phyloP scores from a whole-genome alignment of 2,888 invertebrate species.

The Stramonita haemastoma region DNA sequence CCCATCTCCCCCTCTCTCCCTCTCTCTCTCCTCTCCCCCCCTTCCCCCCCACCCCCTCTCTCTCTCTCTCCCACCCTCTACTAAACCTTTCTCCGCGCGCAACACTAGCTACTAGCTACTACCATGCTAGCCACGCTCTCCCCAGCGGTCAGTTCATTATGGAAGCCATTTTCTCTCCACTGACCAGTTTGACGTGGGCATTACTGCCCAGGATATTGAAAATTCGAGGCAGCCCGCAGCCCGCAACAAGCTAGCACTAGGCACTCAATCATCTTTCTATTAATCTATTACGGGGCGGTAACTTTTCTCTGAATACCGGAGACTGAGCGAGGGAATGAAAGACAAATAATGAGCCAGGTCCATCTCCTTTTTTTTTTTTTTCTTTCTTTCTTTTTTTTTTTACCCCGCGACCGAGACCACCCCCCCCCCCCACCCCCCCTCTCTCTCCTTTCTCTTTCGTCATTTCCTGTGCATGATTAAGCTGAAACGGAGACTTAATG shows the following conservation, averaged over 20 bases:
- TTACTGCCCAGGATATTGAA: conserved; percentile 30
- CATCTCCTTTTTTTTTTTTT: conserved; percentile 5
- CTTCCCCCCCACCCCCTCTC: background rate
- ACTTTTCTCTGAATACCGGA: conserved; percentile 1
- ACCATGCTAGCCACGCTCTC: conserved; percentile 15
- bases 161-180: conserved; percentile 5
- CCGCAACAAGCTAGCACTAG: conserved; percentile 5
- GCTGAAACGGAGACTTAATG: conserved; percentile 30
- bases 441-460: conserved; percentile 30
- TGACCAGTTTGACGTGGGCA: conserved; percentile 26
- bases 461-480: conserved; percentile 33
- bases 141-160: conserved; percentile 30
- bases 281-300: conserved; percentile 30
- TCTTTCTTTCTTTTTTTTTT: no score
- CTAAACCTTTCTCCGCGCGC: background rate
- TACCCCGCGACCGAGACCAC: no score
- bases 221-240: conserved; percentile 10
- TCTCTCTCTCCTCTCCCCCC: background rate
- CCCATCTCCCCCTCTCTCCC: no score
- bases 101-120: background rate
- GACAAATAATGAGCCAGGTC: conserved; percentile 33
- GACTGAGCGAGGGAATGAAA: conserved; percentile 21
- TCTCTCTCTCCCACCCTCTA: background rate
- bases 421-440: no score
- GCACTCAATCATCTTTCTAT: conserved; percentile 36